Percentiles rank a stretch among this genome's conserved stretches.
phyloP scores from a whole-genome alignment of 2,888 invertebrate species.

The Atrina japonica region DNA sequence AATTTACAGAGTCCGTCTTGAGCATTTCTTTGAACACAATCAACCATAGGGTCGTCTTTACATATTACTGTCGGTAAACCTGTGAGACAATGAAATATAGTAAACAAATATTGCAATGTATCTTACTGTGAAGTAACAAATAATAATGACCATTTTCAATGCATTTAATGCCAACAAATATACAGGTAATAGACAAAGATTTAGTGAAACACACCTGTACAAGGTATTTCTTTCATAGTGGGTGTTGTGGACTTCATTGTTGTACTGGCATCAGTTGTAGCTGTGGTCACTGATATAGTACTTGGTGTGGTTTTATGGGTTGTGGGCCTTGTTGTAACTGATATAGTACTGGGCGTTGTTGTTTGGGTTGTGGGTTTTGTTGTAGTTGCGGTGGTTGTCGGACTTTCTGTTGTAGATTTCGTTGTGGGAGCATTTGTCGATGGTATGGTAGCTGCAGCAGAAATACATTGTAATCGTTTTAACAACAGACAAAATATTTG shows the following conservation, averaged over 20 bases:
- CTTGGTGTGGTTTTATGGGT: neutral
- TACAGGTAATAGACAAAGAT: no score
- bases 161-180: no score
- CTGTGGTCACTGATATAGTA: neutral
- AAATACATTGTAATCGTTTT: no score
- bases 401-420: neutral
- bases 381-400: neutral
- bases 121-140: neutral
- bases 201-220: no score
- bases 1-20: no score
- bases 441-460: neutral
- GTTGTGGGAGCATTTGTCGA: neutral
- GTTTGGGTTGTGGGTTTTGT: neutral
- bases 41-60: conserved; percentile 14
- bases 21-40: neutral
- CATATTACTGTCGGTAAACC: conserved; percentile 2
- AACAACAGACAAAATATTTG: no score
- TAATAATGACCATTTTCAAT: no score
- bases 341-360: neutral
- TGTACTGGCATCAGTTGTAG: conserved; percentile 1
- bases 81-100: neutral
- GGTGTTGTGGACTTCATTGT: neutral
- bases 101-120: neutral
- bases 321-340: neutral
- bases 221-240: no score